phyloP scores from a whole-genome alignment of 2,888 invertebrate species.

The Scaeva pyrastri region DNA sequence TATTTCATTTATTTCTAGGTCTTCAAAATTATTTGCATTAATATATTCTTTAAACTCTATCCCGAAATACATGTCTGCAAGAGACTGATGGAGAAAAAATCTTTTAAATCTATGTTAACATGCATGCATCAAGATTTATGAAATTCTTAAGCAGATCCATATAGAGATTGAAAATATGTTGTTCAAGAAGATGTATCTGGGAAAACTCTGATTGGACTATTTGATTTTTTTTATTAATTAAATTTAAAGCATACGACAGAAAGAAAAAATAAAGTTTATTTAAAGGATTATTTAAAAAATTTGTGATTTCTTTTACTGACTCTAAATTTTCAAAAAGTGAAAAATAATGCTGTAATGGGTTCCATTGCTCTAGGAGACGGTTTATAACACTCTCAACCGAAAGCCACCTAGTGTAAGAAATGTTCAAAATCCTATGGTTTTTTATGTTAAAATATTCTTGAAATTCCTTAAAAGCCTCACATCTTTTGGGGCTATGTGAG shows the following conservation, averaged over 20 bases:
- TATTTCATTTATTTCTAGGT: too few species aligned
- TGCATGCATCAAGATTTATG: too few species aligned
- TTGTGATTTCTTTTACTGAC: constrained; percentile 5
- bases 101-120: too few species aligned
- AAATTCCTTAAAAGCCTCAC: constrained; percentile 11
- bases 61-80: too few species aligned
- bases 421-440: constrained; percentile 12
- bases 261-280: constrained; percentile 37
- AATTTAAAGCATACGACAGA: constrained; percentile 36
- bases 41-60: too few species aligned
- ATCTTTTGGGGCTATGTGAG: constrained; percentile 29
- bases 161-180: too few species aligned
- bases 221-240: neutral
- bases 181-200: too few species aligned
- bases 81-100: too few species aligned
- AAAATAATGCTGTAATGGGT: constrained; percentile 38
- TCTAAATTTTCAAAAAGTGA: constrained; percentile 20
- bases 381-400: constrained; percentile 36
- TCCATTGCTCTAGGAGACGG: constrained; percentile 51
- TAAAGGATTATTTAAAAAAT: neutral
- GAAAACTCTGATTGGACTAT: too few species aligned
- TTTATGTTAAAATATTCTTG: constrained; percentile 35
- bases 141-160: too few species aligned
- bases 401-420: constrained; percentile 31
- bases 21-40: too few species aligned